Conservation (phyloP, 2,797 vertebrate genomes). For the Xenops minutus region DNA sequence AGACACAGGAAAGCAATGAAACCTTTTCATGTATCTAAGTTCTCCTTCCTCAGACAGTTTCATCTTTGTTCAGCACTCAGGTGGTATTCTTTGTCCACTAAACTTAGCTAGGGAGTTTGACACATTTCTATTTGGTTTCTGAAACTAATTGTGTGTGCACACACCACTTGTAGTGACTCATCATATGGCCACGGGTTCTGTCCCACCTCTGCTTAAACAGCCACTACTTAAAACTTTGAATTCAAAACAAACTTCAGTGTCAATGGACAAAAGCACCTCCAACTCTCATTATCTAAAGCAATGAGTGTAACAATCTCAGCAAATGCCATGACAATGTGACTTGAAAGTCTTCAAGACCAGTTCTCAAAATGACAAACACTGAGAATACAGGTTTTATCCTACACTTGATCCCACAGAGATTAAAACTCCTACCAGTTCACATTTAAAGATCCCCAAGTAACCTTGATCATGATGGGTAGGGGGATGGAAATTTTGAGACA, state of each 20-base stretch:
- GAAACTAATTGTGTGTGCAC: neutral
- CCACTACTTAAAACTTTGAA: neutral
- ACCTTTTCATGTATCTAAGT: neutral
- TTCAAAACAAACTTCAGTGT: neutral
- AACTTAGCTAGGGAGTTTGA: neutral
- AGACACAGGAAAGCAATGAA: neutral
- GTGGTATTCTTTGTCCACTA: neutral
- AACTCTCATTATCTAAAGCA: neutral
- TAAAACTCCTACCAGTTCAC: neutral
- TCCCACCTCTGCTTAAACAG: neutral
- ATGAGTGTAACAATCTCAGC: neutral
- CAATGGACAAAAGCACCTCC: neutral
- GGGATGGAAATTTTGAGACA: neutral
- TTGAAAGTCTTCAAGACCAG: neutral
- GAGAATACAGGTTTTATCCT: neutral
- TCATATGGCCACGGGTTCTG: too few species aligned
- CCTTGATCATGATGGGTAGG: neutral
- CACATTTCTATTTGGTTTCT: neutral
- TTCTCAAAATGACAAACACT: neutral
- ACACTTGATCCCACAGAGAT: neutral
- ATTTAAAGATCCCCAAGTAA: neutral
- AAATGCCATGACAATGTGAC: neutral
- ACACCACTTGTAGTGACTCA: neutral
- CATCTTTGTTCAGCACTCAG: neutral
- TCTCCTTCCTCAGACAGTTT: neutral